These are phyloP conservation scores for Ceramica pisi DNA, from an alignment of 2,888 invertebrate species.

Conservation along the genomic window DNA sequence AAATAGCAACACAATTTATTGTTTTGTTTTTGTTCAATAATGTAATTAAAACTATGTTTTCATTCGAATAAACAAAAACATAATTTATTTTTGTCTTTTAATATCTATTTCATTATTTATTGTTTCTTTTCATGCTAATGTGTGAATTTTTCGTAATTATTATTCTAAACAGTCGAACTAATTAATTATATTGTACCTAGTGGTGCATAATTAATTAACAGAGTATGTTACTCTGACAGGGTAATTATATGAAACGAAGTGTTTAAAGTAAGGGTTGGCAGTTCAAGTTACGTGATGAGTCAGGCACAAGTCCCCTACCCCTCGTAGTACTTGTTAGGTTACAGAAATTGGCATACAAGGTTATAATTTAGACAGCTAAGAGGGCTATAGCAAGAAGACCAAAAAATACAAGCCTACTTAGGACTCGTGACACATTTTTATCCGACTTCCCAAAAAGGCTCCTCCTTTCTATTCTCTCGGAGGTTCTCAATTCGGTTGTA, in stretches of 20 bases:
- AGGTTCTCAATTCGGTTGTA: no score
- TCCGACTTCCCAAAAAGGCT: no score
- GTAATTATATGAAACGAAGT: background rate
- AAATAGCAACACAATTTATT: no score
- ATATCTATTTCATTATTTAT: no score
- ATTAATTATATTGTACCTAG: background rate
- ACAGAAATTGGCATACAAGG: background rate
- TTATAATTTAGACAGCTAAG: slow-evolving; percentile 1
- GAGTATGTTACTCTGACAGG: background rate
- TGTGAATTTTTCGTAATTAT: no score
- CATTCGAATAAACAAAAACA: no score
- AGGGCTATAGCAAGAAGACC: background rate
- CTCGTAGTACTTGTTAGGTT: slow-evolving; percentile 12
- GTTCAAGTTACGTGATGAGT: slow-evolving; percentile 2
- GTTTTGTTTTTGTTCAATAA: no score
- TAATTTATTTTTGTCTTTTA: no score
- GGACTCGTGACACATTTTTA: background rate
- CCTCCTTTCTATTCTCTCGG: no score
- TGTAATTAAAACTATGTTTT: no score
- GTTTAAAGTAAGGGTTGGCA: background rate
- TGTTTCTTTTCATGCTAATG: no score
- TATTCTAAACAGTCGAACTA: no score
- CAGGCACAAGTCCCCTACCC: background rate
- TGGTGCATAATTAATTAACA: background rate
- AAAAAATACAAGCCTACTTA: background rate